Evolutionary conservation across 2,888 invertebrate species (phyloP), one percentile per base, ranked within the genome.

Genomic region (Cotesia congregata): DNA sequence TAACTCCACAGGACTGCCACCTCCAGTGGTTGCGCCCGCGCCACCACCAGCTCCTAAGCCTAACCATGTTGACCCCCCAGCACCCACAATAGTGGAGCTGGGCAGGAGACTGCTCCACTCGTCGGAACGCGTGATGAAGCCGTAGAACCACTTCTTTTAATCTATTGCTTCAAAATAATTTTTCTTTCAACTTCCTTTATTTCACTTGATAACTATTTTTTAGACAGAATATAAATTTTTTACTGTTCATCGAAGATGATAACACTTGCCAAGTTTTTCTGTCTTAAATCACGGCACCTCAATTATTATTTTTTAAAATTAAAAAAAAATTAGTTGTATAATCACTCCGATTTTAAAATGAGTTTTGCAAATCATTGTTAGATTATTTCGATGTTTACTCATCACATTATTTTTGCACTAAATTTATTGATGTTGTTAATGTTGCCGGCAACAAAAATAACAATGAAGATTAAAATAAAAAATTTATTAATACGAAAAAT

Each of bases 41-140:
- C 88, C 88, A 80, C 87, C 88, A 71, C 88, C 89, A 64, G 88
- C 88, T 72, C 89, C 88, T 68, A 89, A 83, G 69, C 89, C 89
- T 83, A 89, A 83, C 88, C 89, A 89, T 89, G 89, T 88, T 83
- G 88, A 88, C 84, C 89, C 89, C 85, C 89, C 89, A 88, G 89
- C 89, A 83, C 89, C 89, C 88, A 89, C 89, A 84, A 89, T 88
- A 59, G 89, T 88, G 89, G 89, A 88, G 89, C 89, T 89, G 89
- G 89, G 89, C 86, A 88, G 86, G 85, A 88, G 88, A 86, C 89
- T 87, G 85, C 87, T 88, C 89, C 88, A 88, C 88, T 89, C 89
- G 89, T 89, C 89, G 87, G 89, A 88, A 83, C 89, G 87, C 88
- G 89, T 89, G 83, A 87, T 89, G 85, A 89, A 85, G 89, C 89